Percentiles rank a stretch among this genome's conserved stretches.
phyloP scores from a whole-genome alignment of 2,113 vertebrate genomes.

The Bothrops jararaca region DNA sequence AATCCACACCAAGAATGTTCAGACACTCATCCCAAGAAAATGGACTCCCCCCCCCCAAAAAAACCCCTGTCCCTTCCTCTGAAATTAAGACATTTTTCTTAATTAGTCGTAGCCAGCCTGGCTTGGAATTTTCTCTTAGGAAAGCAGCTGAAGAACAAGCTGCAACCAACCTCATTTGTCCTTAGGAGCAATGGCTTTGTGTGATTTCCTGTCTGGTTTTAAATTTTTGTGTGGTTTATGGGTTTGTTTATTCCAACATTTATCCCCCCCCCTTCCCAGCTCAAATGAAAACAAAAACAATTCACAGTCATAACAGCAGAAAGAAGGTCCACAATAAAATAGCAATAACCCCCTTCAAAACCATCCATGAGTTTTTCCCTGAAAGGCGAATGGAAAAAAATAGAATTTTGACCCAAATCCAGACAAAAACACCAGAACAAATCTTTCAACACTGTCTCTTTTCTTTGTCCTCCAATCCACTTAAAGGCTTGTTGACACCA shows the following conservation, averaged over 20 bases:
- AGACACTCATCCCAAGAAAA: not conserved
- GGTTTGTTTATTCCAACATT: not conserved
- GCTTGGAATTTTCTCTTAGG: not conserved
- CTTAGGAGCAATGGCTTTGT: not conserved
- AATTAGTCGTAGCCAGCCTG: not conserved
- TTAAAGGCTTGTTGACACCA: not conserved
- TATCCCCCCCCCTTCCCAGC: not conserved
- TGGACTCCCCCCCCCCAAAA: not conserved
- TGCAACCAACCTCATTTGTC: not conserved
- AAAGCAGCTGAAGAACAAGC: not conserved
- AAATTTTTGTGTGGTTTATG: not conserved
- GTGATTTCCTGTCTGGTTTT: not conserved
- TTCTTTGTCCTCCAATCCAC: not conserved
- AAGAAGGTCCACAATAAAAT: not conserved
- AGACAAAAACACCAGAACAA: not conserved
- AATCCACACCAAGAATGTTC: not conserved
- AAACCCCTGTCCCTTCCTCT: not conserved
- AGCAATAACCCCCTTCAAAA: not conserved
- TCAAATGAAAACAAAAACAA: not conserved
- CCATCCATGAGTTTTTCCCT: not conserved
- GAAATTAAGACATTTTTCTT: not conserved
- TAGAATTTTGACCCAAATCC: not conserved
- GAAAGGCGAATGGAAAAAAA: not conserved
- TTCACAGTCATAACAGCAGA: not conserved
- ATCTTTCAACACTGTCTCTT: not conserved